Evolutionary conservation across 2,888 invertebrate genomes (phyloP).

Genomic region (Brachynemurus nebulosus): DNA sequence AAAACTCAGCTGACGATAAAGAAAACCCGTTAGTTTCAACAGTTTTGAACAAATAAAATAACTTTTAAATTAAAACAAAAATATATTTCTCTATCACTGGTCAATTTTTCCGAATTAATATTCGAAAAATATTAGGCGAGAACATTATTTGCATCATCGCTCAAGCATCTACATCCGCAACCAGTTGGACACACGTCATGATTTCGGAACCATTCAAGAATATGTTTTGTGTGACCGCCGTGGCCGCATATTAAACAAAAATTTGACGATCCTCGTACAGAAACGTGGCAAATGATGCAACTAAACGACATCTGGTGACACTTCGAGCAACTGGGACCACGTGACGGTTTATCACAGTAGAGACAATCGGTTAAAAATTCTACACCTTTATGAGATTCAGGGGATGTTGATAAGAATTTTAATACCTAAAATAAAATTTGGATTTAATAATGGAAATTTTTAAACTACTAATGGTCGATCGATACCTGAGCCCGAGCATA

Average conservation of each 20-base stretch:
- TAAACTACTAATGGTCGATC: too few species aligned
- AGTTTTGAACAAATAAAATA: not conserved
- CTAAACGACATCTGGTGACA: conserved; percentile 65
- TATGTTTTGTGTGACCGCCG: conserved; percentile 78
- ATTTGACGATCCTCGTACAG: conserved; percentile 71
- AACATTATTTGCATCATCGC: conserved; percentile 47
- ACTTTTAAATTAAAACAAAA: not conserved
- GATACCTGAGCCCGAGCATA: conserved; percentile 57
- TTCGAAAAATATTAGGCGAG: conserved; percentile 26
- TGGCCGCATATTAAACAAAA: conserved; percentile 86
- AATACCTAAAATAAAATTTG: conserved; percentile 33
- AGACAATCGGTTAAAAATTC: conserved; percentile 63
- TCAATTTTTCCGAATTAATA: too few species aligned
- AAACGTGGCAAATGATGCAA: conserved; percentile 74
- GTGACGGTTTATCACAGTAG: conserved; percentile 49
- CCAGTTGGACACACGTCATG: conserved; percentile 77
- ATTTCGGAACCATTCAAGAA: conserved; percentile 67
- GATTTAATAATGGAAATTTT: not conserved
- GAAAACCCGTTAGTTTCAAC: too few species aligned
- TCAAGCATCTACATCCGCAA: conserved; percentile 81
- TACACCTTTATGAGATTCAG: conserved; percentile 41
- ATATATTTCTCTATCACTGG: conserved; percentile 6
- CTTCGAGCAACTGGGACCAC: conserved; percentile 51
- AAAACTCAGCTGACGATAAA: too few species aligned
- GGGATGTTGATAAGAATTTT: conserved; percentile 38